phyloP scores from a whole-genome alignment of 2,888 invertebrate species.

The Torymus tubicola region DNA sequence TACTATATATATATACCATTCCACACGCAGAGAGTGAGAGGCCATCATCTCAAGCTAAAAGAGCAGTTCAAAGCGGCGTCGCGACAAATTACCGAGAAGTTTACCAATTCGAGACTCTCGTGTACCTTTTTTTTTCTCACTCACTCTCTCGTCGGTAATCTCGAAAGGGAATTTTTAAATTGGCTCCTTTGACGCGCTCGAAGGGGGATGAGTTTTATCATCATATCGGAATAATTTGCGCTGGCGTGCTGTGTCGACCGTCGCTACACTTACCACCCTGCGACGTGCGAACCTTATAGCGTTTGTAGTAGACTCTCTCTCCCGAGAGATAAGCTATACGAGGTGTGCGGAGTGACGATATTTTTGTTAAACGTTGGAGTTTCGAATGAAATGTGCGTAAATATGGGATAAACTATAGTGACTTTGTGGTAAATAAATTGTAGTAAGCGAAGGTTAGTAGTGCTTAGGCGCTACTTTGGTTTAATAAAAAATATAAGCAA shows the following conservation, averaged over 20 bases:
- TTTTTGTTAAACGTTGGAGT: too few species aligned
- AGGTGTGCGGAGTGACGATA: too few species aligned
- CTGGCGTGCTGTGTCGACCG: not conserved
- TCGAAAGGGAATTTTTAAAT: slow-evolving; percentile 75
- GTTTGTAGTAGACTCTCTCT: not conserved
- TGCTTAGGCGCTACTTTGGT: too few species aligned
- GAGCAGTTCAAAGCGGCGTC: slow-evolving; percentile 69
- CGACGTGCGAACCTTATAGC: not conserved
- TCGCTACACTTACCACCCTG: not conserved
- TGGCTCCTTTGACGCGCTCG: slow-evolving; percentile 74
- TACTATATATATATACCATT: too few species aligned
- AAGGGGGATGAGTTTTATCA: slow-evolving; percentile 74
- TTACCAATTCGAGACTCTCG: slow-evolving; percentile 68
- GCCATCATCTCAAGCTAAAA: slow-evolving; percentile 59
- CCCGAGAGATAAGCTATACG: not conserved
- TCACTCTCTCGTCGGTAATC: slow-evolving; percentile 66
- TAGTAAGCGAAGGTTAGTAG: too few species aligned
- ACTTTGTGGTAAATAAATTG: too few species aligned
- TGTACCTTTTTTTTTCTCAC: slow-evolving; percentile 53
- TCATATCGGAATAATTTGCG: slow-evolving; percentile 74
- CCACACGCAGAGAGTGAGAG: not conserved
- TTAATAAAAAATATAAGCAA: too few species aligned
- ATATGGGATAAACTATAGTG: too few species aligned
- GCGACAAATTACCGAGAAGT: slow-evolving; percentile 73
- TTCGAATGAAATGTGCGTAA: too few species aligned